These are phyloP conservation scores for Aleiodes testaceus DNA, from an alignment of 2,888 invertebrate species.

Conservation along the genomic window DNA sequence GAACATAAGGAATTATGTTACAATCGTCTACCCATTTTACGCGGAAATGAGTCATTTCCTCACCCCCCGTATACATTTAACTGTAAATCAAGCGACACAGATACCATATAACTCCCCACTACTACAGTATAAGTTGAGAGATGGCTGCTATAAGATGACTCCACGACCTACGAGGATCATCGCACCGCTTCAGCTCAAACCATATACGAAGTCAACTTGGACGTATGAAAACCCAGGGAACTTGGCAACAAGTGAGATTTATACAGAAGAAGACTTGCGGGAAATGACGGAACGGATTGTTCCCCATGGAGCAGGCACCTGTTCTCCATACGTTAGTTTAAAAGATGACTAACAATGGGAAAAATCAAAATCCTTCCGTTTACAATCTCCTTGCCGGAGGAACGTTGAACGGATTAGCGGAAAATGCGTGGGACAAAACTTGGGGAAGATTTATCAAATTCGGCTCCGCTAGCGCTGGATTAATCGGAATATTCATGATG, in stretches of 20 bases:
- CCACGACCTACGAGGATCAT: not conserved
- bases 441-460: conserved; percentile 6
- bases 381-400: conserved; percentile 22
- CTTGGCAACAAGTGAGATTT: conserved; percentile 33
- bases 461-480: not conserved
- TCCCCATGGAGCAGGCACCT: conserved; percentile 43
- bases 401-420: not conserved
- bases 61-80: conserved; percentile 20
- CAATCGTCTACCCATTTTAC: conserved; percentile 53
- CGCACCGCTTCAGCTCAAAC: not conserved
- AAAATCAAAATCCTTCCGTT: conserved; percentile 41
- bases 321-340: conserved; percentile 32
- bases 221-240: conserved; percentile 15
- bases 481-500: conserved; percentile 4
- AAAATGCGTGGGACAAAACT: not conserved
- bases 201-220: conserved; percentile 14
- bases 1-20: conserved; percentile 51
- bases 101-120: not conserved
- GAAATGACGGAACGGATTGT: conserved; percentile 39
- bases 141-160: conserved; percentile 10
- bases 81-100: not conserved
- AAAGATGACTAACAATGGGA: not conserved
- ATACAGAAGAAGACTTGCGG: conserved; percentile 31
- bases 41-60: conserved; percentile 44
- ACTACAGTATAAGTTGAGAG: conserved; percentile 15